phyloP scores from a whole-genome alignment of 2,888 invertebrate species.

The Eupelmus urozonus region DNA sequence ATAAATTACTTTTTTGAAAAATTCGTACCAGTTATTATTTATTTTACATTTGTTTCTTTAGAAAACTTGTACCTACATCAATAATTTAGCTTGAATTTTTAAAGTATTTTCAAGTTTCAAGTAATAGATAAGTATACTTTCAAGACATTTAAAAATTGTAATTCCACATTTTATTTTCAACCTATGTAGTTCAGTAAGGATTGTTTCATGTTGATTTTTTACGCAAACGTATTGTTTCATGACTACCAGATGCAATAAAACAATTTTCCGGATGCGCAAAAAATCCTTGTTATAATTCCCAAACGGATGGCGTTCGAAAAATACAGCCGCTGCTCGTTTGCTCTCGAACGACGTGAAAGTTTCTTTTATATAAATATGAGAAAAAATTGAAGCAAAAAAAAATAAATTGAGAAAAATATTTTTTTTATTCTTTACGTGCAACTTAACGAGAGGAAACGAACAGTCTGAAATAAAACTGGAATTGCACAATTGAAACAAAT shows the following conservation, averaged over 20 bases:
- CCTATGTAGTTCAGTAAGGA: neutral
- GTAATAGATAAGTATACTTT: neutral
- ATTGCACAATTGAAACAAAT: too few relatives aligned
- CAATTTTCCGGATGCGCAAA: constrained; percentile 4
- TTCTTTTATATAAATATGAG: neutral
- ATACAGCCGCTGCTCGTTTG: neutral
- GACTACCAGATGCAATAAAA: neutral
- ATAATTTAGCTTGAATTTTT: too few relatives aligned
- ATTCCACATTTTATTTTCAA: too few relatives aligned
- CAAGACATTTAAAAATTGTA: neutral
- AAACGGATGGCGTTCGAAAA: neutral
- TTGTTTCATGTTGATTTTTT: constrained; percentile 2
- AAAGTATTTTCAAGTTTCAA: too few relatives aligned
- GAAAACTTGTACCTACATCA: too few relatives aligned
- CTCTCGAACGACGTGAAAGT: neutral
- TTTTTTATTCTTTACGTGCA: too few relatives aligned
- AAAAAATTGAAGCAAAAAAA: too few relatives aligned
- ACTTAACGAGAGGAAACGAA: too few relatives aligned
- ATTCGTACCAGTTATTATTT: neutral
- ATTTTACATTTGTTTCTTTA: neutral
- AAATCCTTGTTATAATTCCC: neutral
- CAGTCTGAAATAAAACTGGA: too few relatives aligned
- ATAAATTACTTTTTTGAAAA: constrained; percentile 29
- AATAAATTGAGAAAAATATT: too few relatives aligned
- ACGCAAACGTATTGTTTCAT: neutral